Percentiles rank a stretch among this genome's conserved stretches.
Evolutionary conservation across 2,113 vertebrate species (phyloP).

Genomic region (Leptodactylus fuscus): DNA sequence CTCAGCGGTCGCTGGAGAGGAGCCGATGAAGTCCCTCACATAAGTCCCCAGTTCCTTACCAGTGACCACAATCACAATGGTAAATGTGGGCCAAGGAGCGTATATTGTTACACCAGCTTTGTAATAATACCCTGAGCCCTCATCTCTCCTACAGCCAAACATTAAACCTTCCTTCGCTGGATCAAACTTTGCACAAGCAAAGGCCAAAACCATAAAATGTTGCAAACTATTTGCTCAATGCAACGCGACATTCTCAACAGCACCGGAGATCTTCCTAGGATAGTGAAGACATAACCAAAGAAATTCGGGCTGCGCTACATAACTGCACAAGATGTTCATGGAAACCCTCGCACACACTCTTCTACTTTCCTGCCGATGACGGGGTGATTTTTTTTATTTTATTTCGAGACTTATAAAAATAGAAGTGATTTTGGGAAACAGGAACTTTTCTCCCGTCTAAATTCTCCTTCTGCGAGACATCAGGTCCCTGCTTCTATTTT

Average conservation of each 20-base stretch:
- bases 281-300: neutral
- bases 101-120: neutral
- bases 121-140: neutral
- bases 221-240: too few species aligned
- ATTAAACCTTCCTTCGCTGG: neutral
- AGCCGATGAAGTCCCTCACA: too few species aligned
- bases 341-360: neutral
- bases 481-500: constrained; percentile 44
- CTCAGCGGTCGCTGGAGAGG: too few species aligned
- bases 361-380: neutral
- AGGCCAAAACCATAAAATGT: too few species aligned
- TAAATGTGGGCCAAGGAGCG: too few species aligned
- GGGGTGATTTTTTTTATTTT: too few species aligned
- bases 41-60: too few species aligned
- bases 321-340: neutral
- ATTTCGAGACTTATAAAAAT: constrained; percentile 1
- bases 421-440: constrained; percentile 22
- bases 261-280: too few species aligned
- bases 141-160: neutral
- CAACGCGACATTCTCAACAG: too few species aligned
- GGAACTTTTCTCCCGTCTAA: constrained; percentile 5
- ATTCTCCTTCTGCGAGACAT: constrained; percentile 19
- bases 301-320: neutral
- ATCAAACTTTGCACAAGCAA: too few species aligned
- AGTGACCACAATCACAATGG: too few species aligned